Evolutionary conservation across 35 echinoderm and acorn worm species (phyloP).

Genomic region (Nesometra sesokonis): DNA sequence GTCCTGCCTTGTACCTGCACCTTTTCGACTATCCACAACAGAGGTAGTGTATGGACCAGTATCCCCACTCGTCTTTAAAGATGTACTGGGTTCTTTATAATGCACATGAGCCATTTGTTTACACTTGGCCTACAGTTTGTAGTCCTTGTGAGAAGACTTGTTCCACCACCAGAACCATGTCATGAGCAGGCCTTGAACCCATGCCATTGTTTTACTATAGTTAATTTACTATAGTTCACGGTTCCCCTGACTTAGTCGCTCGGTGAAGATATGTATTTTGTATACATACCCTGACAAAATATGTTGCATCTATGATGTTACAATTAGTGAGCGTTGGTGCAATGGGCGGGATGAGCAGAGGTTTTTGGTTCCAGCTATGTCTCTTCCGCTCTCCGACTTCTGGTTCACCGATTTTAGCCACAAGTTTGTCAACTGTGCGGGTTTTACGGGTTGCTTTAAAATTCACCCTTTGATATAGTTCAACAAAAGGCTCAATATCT

Average conservation of each 20-base stretch:
- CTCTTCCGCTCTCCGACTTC: neutral
- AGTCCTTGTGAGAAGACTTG: too few species aligned
- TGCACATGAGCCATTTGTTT: too few species aligned
- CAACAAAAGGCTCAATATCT: neutral
- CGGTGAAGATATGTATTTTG: neutral
- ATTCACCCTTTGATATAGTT: neutral
- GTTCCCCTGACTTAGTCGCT: too few species aligned
- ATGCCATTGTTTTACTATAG: neutral
- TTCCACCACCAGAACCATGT: neutral
- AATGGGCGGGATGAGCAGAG: neutral
- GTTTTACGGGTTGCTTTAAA: neutral
- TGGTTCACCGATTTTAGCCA: neutral
- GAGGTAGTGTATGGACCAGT: too few species aligned
- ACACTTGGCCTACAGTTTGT: too few species aligned
- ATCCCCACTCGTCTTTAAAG: too few species aligned
- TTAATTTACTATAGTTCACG: too few species aligned
- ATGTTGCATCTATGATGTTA: neutral
- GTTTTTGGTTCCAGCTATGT: neutral
- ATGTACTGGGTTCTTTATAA: too few species aligned
- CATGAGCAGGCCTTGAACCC: neutral
- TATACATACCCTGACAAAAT: neutral
- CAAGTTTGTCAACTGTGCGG: neutral
- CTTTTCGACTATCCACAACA: too few species aligned
- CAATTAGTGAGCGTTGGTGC: neutral
- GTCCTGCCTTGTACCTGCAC: too few species aligned